Conservation (phyloP, 1,140 invertebrate genomes). For the Ostrea denselamellosa region DNA sequence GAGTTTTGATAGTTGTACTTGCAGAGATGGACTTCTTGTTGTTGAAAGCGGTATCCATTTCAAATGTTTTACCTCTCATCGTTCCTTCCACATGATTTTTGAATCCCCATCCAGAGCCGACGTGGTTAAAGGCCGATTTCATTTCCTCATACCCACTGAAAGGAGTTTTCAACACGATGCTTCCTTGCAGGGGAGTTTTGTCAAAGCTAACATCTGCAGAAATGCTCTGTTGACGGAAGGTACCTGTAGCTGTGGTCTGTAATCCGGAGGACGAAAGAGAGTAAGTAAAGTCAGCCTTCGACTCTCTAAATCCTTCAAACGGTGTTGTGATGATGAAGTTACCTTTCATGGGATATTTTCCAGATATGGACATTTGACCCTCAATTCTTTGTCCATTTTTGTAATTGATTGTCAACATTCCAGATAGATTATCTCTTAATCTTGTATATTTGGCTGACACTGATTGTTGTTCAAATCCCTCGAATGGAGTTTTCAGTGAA, state of each 20-base stretch:
- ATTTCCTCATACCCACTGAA: conserved; percentile 49
- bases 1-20: conserved; percentile 43
- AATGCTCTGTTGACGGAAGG: conserved; percentile 6
- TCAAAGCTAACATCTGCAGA: background rate
- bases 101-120: background rate
- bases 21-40: background rate
- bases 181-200: background rate
- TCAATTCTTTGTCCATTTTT: conserved; percentile 38
- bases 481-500: too few species aligned
- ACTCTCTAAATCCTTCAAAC: conserved; percentile 31
- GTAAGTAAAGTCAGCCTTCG: background rate
- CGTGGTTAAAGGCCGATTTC: conserved; percentile 35
- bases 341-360: too few species aligned
- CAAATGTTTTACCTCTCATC: background rate
- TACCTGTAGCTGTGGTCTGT: background rate
- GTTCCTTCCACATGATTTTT: background rate
- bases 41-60: background rate
- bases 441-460: too few species aligned
- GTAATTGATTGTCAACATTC: background rate
- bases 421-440: background rate
- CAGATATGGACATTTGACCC: background rate
- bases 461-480: too few species aligned
- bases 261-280: background rate
- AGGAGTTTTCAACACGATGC: conserved; percentile 32
- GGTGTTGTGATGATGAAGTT: background rate